Conservation (phyloP, 1,140 invertebrate genomes). For the Andricus grossulariae region DNA sequence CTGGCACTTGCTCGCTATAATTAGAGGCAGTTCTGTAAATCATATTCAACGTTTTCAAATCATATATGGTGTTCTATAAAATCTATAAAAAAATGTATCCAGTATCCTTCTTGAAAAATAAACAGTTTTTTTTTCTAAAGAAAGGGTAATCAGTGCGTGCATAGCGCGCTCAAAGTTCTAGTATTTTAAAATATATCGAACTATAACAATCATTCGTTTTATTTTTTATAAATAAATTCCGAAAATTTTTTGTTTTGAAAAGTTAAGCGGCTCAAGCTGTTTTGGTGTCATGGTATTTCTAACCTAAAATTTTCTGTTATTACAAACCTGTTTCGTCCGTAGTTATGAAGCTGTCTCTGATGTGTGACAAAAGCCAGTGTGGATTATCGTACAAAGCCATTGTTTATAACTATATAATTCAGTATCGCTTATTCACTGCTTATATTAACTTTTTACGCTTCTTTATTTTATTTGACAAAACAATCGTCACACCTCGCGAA, state of each 20-base stretch:
- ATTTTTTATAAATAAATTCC: conserved; percentile 8
- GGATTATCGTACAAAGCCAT: conserved; percentile 96
- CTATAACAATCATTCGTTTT: neutral
- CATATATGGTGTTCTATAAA: too few species aligned
- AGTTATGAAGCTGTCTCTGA: conserved; percentile 95
- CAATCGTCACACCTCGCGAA: neutral
- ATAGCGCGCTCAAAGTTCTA: too few species aligned
- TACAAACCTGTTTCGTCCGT: conserved; percentile 91
- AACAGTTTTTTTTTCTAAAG: too few species aligned
- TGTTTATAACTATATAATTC: neutral
- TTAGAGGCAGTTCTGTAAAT: too few species aligned
- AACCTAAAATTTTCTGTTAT: neutral
- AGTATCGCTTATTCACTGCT: neutral
- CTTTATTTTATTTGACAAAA: neutral
- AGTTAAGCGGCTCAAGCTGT: too few species aligned
- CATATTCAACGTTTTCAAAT: too few species aligned
- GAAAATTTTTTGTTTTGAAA: conserved; percentile 24
- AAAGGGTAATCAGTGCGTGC: too few species aligned
- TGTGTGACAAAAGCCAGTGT: conserved; percentile 93
- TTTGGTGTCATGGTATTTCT: neutral
- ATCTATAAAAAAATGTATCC: too few species aligned
- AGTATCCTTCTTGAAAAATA: too few species aligned
- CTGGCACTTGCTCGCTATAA: too few species aligned
- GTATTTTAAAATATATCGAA: too few species aligned
- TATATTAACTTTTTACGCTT: neutral